A percentile compares a stretch with the other conserved stretches of the same genome.
Evolutionary conservation across 92 coral and sea anemone genomes (phyloP).

Genomic region (Phenganax subtilis): DNA sequence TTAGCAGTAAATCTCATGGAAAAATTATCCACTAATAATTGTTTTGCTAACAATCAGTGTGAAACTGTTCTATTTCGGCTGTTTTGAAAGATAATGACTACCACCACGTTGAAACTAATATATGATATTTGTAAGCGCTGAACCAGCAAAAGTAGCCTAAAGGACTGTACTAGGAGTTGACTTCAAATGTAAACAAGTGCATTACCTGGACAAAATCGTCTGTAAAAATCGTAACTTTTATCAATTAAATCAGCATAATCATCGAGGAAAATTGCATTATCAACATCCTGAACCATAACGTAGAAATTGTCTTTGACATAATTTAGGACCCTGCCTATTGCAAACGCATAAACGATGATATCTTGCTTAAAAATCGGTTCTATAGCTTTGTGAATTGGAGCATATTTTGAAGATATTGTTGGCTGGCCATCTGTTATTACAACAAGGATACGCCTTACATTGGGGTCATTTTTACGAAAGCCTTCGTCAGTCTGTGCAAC

Average conservation of each 20-base stretch:
- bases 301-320: not conserved
- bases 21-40: too few species aligned
- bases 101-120: too few species aligned
- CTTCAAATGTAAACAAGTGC: too few species aligned
- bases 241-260: conserved; percentile 12
- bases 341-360: conserved; percentile 32
- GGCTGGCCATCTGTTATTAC: conserved; percentile 15
- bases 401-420: conserved; percentile 1
- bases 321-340: conserved; percentile 6
- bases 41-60: too few species aligned
- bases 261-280: conserved; percentile 19
- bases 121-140: too few species aligned
- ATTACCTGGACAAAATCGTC: conserved; percentile 29
- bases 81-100: too few species aligned
- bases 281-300: conserved; percentile 7
- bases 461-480: conserved; percentile 6
- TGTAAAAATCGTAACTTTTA: not conserved
- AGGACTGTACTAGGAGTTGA: too few species aligned
- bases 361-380: conserved; percentile 21
- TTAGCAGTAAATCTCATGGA: too few species aligned
- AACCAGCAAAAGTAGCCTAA: too few species aligned
- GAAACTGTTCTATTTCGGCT: too few species aligned
- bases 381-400: conserved; percentile 49
- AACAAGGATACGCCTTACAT: conserved; percentile 1
- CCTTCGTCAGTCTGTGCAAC: not conserved